Percentiles rank a stretch among this genome's conserved stretches.
Conservation (phyloP, 2,888 invertebrate genomes). For the Girardia tigrina region DNA sequence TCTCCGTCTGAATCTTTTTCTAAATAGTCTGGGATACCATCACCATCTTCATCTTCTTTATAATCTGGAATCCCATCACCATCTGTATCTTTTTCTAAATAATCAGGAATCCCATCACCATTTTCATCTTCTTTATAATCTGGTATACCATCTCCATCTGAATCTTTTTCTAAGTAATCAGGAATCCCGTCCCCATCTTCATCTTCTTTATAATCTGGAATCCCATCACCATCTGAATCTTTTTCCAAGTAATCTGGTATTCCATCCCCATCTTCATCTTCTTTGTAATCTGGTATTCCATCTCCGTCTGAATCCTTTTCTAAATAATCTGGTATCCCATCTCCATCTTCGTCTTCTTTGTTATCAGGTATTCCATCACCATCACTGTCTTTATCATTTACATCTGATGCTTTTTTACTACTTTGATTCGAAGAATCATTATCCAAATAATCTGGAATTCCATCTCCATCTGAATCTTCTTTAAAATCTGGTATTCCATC, state of each 20-base stretch:
- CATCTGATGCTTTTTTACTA: too few species aligned
- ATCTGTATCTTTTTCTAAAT: conserved; percentile 37
- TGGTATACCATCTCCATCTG: conserved; percentile 39
- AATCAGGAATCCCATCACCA: conserved; percentile 41
- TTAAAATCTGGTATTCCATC: too few species aligned
- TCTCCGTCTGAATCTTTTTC: conserved; percentile 40
- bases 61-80: conserved; percentile 43
- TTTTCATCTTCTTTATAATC: conserved; percentile 42
- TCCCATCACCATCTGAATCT: conserved; percentile 40
- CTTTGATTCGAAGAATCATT: too few species aligned
- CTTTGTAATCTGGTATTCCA: conserved; percentile 38
- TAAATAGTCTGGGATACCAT: conserved; percentile 41
- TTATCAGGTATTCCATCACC: conserved; percentile 39
- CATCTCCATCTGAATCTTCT: conserved; percentile 36
- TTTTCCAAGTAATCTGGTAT: conserved; percentile 40
- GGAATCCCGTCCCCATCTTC: conserved; percentile 43
- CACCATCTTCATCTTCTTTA: conserved; percentile 41
- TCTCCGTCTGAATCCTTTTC: conserved; percentile 42
- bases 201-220: conserved; percentile 39
- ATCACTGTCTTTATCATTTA: conserved; percentile 42
- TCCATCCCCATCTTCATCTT: conserved; percentile 42
- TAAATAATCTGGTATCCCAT: conserved; percentile 41
- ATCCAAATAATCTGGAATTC: conserved; percentile 38
- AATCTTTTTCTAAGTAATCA: conserved; percentile 29
- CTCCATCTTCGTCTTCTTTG: conserved; percentile 40